Conservation (phyloP, 2,888 invertebrate genomes). For the Cerceris rybyensis region DNA sequence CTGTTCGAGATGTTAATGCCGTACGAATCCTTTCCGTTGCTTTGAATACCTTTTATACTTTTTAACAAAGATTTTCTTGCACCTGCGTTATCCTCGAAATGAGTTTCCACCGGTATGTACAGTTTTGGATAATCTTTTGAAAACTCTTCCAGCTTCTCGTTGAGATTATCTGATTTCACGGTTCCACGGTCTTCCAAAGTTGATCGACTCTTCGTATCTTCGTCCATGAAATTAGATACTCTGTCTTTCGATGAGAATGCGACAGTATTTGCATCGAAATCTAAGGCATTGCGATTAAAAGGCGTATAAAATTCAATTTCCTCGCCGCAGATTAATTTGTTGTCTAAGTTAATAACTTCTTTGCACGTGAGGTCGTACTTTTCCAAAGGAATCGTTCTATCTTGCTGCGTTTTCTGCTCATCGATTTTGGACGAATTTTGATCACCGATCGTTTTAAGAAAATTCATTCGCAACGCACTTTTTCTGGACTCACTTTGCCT, state of each 20-base stretch:
- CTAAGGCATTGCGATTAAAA: not conserved
- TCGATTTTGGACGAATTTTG: constrained; percentile 4
- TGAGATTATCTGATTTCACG: not conserved
- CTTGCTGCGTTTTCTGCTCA: not conserved
- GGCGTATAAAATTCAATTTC: constrained; percentile 61
- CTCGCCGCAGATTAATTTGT: constrained; percentile 56
- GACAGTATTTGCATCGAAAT: not conserved
- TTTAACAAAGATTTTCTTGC: constrained; percentile 61
- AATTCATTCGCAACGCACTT: constrained; percentile 8
- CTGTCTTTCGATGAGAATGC: not conserved
- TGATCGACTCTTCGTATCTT: not conserved
- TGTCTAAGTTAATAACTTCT: constrained; percentile 53
- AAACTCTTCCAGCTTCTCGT: not conserved
- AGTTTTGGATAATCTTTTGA: constrained; percentile 61
- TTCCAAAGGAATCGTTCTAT: constrained; percentile 1
- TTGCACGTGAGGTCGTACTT: constrained; percentile 10
- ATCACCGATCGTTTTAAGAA: constrained; percentile 16
- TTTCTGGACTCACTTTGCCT: constrained; percentile 56
- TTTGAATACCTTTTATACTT: constrained; percentile 71
- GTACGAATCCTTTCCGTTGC: constrained; percentile 62
- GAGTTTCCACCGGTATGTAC: constrained; percentile 40
- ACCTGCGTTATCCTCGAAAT: constrained; percentile 20
- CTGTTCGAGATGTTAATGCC: constrained; percentile 75
- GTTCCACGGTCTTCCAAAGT: not conserved
- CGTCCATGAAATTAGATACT: not conserved